These are phyloP conservation scores for Cheilinus undulatus DNA, from an alignment of 2,113 vertebrate genomes.

Conservation along the genomic window DNA sequence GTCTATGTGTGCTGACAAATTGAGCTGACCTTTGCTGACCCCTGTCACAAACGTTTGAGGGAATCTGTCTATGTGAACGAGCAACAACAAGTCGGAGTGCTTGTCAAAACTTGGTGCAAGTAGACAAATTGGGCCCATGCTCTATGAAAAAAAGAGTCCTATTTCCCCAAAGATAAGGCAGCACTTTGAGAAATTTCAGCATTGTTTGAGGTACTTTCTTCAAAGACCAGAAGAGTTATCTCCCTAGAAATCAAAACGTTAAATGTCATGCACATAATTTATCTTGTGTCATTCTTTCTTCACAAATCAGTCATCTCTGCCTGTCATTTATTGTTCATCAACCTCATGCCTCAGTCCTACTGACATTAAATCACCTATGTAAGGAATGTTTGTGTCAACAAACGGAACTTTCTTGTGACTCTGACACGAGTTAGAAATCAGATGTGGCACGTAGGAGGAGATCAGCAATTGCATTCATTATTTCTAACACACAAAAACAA, in stretches of 20 bases:
- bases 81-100: constrained; percentile 38
- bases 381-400: too few relatives aligned
- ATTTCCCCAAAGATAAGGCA: not conserved
- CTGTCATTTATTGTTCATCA: not conserved
- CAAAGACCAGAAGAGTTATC: not conserved
- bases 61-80: constrained; percentile 1
- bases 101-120: not conserved
- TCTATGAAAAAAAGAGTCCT: not conserved
- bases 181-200: not conserved
- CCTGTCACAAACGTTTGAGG: constrained; percentile 6
- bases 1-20: constrained; percentile 4
- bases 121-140: not conserved
- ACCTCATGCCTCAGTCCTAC: not conserved
- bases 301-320: not conserved
- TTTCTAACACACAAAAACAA: not conserved
- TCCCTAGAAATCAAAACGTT: not conserved
- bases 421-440: not conserved
- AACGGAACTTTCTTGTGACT: not conserved
- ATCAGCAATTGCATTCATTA: not conserved
- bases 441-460: constrained; percentile 3
- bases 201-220: not conserved
- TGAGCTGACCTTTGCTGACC: constrained; percentile 22
- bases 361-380: not conserved
- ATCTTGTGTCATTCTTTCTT: not conserved
- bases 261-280: not conserved